Conservation (phyloP, 2,113 vertebrate species). For the Epinephelus cyanopodus region DNA sequence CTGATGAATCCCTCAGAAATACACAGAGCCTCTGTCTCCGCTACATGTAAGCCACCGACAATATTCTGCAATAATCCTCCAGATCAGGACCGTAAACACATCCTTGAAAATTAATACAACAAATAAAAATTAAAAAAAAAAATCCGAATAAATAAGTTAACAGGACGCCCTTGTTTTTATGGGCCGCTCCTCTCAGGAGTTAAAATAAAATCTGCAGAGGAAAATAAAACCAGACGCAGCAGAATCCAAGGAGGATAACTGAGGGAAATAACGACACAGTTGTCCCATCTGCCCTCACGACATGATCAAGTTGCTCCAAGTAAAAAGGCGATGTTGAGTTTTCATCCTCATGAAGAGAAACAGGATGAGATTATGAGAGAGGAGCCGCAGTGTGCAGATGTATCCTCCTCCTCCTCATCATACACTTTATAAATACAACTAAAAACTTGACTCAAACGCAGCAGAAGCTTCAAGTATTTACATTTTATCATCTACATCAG, state of each 20-base stretch:
- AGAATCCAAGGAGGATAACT: accelerated
- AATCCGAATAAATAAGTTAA: neutral
- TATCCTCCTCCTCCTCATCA: neutral
- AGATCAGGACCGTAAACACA: neutral
- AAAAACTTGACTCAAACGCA: neutral
- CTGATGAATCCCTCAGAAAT: constrained; percentile 26
- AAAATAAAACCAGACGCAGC: neutral
- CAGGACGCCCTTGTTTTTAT: too few species aligned
- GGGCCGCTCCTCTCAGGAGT: neutral
- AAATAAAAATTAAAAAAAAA: neutral
- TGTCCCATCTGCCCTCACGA: neutral
- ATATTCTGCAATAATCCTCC: constrained; percentile 26
- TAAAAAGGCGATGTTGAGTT: neutral
- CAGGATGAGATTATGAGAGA: neutral
- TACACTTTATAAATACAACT: accelerated
- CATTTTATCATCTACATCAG: constrained; percentile 35
- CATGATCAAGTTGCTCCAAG: constrained; percentile 31
- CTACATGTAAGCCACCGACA: constrained; percentile 56
- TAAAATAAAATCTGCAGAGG: neutral
- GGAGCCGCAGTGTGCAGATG: neutral
- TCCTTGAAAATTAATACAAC: neutral
- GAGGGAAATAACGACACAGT: neutral
- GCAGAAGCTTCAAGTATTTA: neutral
- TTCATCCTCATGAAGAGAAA: constrained; percentile 13
- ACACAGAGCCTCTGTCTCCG: constrained; percentile 11